Percentiles rank a stretch among this genome's conserved stretches.
phyloP scores from a whole-genome alignment of 2,888 invertebrate species.

The Julus scanicus region DNA sequence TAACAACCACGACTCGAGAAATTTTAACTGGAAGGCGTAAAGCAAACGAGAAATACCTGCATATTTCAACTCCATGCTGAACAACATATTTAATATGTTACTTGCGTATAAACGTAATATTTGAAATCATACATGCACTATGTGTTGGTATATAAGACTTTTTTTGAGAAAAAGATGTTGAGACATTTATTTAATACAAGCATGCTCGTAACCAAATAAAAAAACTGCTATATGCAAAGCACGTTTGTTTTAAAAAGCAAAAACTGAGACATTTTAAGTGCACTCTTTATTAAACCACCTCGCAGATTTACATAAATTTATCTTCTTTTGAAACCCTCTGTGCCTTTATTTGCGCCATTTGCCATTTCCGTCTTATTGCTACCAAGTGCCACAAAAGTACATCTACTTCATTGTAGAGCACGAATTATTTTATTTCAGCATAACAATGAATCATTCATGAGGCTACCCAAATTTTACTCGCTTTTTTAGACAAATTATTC shows the following conservation, averaged over 20 bases:
- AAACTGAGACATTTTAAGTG: background rate
- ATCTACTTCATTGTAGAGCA: too few relatives aligned
- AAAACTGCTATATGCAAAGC: background rate
- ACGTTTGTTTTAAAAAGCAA: slow-evolving; percentile 10
- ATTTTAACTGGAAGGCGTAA: background rate
- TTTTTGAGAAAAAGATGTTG: background rate
- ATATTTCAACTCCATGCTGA: background rate
- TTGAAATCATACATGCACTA: too few relatives aligned
- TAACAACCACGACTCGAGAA: background rate
- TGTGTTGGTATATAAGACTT: too few relatives aligned
- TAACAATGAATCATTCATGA: too few relatives aligned
- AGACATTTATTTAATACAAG: slow-evolving; percentile 14
- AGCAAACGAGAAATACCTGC: background rate
- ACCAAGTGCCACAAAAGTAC: background rate
- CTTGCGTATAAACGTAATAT: background rate
- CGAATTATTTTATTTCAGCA: too few relatives aligned
- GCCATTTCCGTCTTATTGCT: background rate
- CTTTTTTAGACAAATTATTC: too few relatives aligned
- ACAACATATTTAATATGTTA: background rate
- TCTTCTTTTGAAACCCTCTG: background rate
- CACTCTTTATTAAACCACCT: slow-evolving; percentile 2
- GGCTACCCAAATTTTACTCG: too few relatives aligned
- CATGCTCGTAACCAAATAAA: background rate
- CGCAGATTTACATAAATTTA: background rate
- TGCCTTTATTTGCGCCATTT: background rate